Evolutionary conservation across 2,797 vertebrate genomes (phyloP), one percentile per base, ranked within the genome.

Genomic region (Galagoides demidoff): DNA sequence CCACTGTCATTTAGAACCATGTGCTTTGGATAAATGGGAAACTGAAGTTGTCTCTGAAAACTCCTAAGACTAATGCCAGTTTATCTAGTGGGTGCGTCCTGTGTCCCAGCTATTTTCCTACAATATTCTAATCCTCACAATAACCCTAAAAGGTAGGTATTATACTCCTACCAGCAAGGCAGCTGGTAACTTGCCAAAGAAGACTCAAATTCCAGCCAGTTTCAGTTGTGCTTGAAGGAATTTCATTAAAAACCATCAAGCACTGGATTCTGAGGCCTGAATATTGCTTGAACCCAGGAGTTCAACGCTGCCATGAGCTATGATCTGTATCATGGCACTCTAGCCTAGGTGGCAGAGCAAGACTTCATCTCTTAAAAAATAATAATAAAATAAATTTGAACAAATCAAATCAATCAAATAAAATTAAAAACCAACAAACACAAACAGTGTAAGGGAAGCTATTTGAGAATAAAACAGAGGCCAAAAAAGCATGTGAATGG

Each of bases 401-500:
- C 16, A 52, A 16, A 52, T 52, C 49, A 52, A 52, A 52, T 4
- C 49, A 52, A 52, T 19, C n/a, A n/a, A 66, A n/a, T 66, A 17
- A n/a, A 66, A 90, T 39, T 13, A 83, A 95, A 96, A 73, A 59
- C 11, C n/a, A 77, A 64, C 29, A 52, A 66, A 93, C 23, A 43
- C 2, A 19, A 63, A 34, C 20, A 91, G 34, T 27, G 16, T 83
- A 93, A 31, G 16, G 19, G 45, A 89, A 96, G 25, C 70, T n/a
- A 87, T 88, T 90, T 64, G 73, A 85, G 61, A 12, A 77, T 77
- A 77, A 96, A 76, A 85, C 5, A 87, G 37, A 93, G 68, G 59
- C 9, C 27, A 68, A 88, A 83, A 82, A 55, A 85, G 12, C 34
- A 43, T 2, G 9, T 20, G 2, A 63, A 74, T 76, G 23, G 23